Percentiles rank a stretch among this genome's conserved stretches.
Conservation (phyloP, 2,888 invertebrate genomes). For the Cheilosia urbana region DNA sequence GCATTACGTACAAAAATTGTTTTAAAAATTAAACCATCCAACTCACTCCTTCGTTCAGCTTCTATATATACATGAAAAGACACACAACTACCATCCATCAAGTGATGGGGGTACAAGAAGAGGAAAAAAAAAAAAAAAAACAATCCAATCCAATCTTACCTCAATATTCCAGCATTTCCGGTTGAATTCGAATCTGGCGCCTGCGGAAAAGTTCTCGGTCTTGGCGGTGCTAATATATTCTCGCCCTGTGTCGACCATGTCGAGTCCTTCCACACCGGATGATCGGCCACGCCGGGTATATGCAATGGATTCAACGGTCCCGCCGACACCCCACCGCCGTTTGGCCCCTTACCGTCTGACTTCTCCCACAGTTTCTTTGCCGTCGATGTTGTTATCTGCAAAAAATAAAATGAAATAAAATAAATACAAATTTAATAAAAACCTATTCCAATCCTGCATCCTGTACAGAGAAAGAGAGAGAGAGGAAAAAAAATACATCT, state of each 20-base stretch:
- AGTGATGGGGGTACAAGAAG: neutral
- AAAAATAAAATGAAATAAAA: slow-evolving; percentile 80
- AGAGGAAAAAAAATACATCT: slow-evolving; percentile 41
- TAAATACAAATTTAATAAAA: slow-evolving; percentile 43
- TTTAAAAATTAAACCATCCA: too few species aligned
- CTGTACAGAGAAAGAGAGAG: neutral
- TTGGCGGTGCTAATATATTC: slow-evolving; percentile 91
- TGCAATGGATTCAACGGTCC: slow-evolving; percentile 90
- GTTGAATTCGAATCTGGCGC: slow-evolving; percentile 85
- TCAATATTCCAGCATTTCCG: slow-evolving; percentile 84
- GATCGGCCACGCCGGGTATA: slow-evolving; percentile 86
- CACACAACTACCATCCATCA: too few species aligned
- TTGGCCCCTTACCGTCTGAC: slow-evolving; percentile 90
- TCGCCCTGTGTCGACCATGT: slow-evolving; percentile 96
- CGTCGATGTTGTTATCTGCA: slow-evolving; percentile 96
- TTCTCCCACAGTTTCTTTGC: slow-evolving; percentile 97
- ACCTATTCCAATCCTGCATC: slow-evolving; percentile 26
- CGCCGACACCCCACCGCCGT: slow-evolving; percentile 84
- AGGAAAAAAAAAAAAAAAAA: neutral
- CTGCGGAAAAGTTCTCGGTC: slow-evolving; percentile 87
- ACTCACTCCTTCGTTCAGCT: neutral
- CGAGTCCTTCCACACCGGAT: slow-evolving; percentile 95
- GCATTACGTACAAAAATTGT: too few species aligned
- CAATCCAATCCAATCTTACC: slow-evolving; percentile 77
- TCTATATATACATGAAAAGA: neutral